Evolutionary conservation across 1,140 invertebrate species (phyloP), one percentile per base, ranked within the genome.

Genomic region (Harlomillsia oculata): DNA sequence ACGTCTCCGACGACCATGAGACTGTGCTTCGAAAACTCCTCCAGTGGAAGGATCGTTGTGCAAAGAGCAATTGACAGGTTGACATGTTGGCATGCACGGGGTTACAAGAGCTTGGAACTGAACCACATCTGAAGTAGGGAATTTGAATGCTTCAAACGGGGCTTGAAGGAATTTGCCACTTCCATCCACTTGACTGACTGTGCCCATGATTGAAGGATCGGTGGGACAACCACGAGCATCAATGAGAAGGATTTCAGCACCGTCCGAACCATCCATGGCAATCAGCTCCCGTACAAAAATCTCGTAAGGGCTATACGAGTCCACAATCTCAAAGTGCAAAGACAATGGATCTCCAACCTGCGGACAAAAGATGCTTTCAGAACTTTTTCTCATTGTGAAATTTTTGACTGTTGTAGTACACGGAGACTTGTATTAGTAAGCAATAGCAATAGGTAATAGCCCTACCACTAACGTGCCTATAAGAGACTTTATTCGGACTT

Each of bases 121-220:
- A 3, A 78, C 76, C 5, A 77, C 69, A 30, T 77, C 75, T 3
- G 74, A 75, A 2, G 76, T 76, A 4, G 76, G 76, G 65, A 78
- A 78, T 63, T 78, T 78, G 64, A 78, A 78, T 3, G 76, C 76
- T 61, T 78, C 76, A 53, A 78, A 78, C 13, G 72, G 71, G n/a
- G 76, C 75, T 30, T 72, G 69, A 0, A 78, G 67, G 2, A 67
- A 63, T 54, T 73, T 71, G 2, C 70, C 69, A 25, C 63, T 68
- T 5, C 60, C 61, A n/a, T 68, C 62, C 1, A 73, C 67, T 28
- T 71, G 68, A 26, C 53, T 60, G 14, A 72, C 68, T 0, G 75
- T 60, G 14, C 74, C 74, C 74, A 77, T 75, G 40, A 77, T 77
- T 23, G 72, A 68, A 9, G 71, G 66, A 53, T 78, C 76, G 3